phyloP scores from a whole-genome alignment of 2,888 invertebrate species.

The Aphidius colemani region DNA sequence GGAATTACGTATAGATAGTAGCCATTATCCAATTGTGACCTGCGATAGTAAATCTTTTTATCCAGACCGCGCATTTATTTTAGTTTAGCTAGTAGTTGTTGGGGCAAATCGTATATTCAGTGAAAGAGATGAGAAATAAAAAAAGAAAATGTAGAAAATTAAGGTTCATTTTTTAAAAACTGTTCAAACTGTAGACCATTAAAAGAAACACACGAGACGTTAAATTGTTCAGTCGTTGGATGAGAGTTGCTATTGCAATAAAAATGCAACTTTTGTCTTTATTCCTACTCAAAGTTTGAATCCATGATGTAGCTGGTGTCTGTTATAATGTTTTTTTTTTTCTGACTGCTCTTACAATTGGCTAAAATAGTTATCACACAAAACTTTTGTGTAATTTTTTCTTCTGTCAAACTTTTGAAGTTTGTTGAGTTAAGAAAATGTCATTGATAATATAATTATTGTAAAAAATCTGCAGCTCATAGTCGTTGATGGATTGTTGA shows the following conservation, averaged over 20 bases:
- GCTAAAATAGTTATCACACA: too few species aligned
- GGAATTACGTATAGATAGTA: conserved; percentile 50
- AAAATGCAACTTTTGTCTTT: conserved; percentile 46
- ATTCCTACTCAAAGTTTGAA: too few species aligned
- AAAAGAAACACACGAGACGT: conserved; percentile 36
- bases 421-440: too few species aligned
- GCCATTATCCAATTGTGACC: conserved; percentile 46
- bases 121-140: too few species aligned
- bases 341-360: too few species aligned
- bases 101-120: too few species aligned
- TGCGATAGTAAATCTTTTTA: conserved; percentile 51
- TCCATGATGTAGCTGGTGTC: too few species aligned
- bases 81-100: conserved; percentile 40
- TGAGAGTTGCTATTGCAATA: conserved; percentile 36
- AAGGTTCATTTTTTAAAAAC: conserved; percentile 52
- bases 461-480: background rate
- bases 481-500: conserved; percentile 34
- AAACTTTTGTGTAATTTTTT: too few species aligned
- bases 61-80: conserved; percentile 50
- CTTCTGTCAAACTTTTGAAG: too few species aligned
- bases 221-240: conserved; percentile 39
- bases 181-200: conserved; percentile 52
- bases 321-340: too few species aligned
- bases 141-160: conserved; percentile 1
- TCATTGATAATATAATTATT: too few species aligned